A percentile compares a stretch with the other conserved stretches of the same genome.
Evolutionary conservation across 1,140 invertebrate species (phyloP).

Genomic region (Caligus rogercresseyi): DNA sequence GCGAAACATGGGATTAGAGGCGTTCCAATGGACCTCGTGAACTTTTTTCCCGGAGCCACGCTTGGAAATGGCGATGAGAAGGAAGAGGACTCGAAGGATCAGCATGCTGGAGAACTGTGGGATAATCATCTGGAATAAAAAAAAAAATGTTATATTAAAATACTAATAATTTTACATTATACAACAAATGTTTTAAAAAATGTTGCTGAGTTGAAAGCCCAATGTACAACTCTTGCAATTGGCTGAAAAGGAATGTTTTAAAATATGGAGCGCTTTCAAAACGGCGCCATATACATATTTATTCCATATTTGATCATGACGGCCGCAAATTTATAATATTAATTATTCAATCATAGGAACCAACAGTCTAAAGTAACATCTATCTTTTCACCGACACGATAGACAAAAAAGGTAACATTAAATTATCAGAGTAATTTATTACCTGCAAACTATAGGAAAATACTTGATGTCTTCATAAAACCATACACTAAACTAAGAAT

Average conservation of each 20-base stretch:
- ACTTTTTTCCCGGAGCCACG: neutral
- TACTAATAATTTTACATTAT: no score
- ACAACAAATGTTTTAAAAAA: neutral
- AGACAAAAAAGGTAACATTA: no score
- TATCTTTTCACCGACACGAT: no score
- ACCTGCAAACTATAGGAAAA: no score
- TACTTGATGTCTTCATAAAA: no score
- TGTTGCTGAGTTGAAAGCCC: neutral
- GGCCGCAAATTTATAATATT: no score
- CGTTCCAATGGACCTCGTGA: constrained; percentile 14
- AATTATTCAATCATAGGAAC: no score
- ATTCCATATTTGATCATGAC: no score
- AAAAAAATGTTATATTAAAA: neutral
- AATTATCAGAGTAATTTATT: no score
- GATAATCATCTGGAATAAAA: neutral
- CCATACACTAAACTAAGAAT: no score
- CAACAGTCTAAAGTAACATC: no score
- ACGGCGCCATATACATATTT: no score
- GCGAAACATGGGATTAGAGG: constrained; percentile 55
- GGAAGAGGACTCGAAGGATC: constrained; percentile 20
- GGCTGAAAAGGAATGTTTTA: neutral
- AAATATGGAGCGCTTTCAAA: neutral
- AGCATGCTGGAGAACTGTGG: neutral
- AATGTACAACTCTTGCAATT: neutral
- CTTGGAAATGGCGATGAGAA: constrained; percentile 29